These are phyloP conservation scores for Pantelozetes paolii DNA, from an alignment of 2,888 invertebrate species.

Conservation along the genomic window DNA sequence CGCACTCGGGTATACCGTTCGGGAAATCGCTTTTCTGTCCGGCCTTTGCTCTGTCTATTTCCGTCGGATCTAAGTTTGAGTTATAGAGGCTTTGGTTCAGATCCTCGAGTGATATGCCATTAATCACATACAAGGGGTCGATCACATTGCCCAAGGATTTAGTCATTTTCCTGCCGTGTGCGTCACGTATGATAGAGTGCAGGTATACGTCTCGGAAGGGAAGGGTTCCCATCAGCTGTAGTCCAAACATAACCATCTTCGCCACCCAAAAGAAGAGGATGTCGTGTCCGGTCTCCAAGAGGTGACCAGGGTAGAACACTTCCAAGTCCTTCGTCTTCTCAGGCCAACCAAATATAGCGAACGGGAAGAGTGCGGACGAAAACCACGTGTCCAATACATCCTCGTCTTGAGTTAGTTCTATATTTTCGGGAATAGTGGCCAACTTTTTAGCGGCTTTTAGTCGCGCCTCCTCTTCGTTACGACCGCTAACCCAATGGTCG, in stretches of 20 bases:
- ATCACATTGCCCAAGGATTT: conserved; percentile 97
- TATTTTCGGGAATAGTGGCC: conserved; percentile 55
- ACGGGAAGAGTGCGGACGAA: conserved; percentile 92
- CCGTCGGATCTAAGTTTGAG: conserved; percentile 80
- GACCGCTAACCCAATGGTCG: conserved; percentile 62
- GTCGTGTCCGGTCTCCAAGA: conserved; percentile 93
- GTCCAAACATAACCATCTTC: conserved; percentile 96
- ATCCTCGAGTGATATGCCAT: conserved; percentile 71
- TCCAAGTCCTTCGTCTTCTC: conserved; percentile 65
- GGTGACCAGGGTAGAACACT: conserved; percentile 82
- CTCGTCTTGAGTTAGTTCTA: conserved; percentile 70
- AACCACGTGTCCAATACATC: conserved; percentile 99
- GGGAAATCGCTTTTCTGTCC: conserved; percentile 64
- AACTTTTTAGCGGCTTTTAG: conserved; percentile 72
- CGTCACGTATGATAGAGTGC: conserved; percentile 95
- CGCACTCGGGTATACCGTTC: conserved; percentile 93
- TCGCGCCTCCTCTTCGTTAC: conserved; percentile 68
- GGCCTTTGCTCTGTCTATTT: conserved; percentile 68
- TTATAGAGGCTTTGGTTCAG: conserved; percentile 68
- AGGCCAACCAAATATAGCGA: conserved; percentile 97
- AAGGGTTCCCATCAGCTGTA: conserved; percentile 77
- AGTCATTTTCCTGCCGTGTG: conserved; percentile 98
- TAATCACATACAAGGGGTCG: conserved; percentile 92
- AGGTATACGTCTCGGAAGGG: conserved; percentile 86
- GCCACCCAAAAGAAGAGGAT: conserved; percentile 99